Conservation (phyloP, 35 echinoderm and acorn worm species). For the Antedon bifida region DNA sequence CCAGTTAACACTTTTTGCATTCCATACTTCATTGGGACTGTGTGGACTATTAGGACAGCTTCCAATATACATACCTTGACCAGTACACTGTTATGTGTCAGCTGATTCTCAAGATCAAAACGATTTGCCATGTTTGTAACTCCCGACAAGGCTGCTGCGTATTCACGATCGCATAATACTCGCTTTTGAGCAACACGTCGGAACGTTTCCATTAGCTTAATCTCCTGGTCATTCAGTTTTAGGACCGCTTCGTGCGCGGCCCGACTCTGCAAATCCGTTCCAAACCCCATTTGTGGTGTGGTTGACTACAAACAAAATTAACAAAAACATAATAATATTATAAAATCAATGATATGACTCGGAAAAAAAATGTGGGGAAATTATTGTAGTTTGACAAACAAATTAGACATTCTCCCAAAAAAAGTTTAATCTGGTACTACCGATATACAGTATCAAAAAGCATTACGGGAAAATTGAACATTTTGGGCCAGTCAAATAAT, state of each 20-base stretch:
- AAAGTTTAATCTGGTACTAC: too few relatives aligned
- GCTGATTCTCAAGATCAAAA: constrained; percentile 30
- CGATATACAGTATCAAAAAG: too few relatives aligned
- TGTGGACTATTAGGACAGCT: too few relatives aligned
- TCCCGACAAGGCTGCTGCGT: constrained; percentile 48
- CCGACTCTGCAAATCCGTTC: constrained; percentile 60
- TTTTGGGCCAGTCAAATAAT: too few relatives aligned
- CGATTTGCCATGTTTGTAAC: constrained; percentile 36
- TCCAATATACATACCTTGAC: neutral
- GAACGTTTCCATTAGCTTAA: constrained; percentile 45
- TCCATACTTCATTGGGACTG: too few relatives aligned
- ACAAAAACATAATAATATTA: too few relatives aligned
- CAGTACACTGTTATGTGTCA: constrained; percentile 1
- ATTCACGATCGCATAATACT: constrained; percentile 67
- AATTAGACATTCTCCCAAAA: too few relatives aligned
- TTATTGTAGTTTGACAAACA: too few relatives aligned
- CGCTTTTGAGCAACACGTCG: constrained; percentile 27
- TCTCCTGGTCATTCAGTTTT: constrained; percentile 59
- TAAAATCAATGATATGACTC: too few relatives aligned
- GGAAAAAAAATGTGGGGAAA: too few relatives aligned
- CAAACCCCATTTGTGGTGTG: constrained; percentile 58
- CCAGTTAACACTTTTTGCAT: too few relatives aligned
- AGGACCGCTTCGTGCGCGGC: constrained; percentile 65
- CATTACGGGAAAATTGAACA: too few relatives aligned
- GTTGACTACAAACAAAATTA: neutral